Conservation (phyloP, 1,140 invertebrate species). For the Drosophila obscura region DNA sequence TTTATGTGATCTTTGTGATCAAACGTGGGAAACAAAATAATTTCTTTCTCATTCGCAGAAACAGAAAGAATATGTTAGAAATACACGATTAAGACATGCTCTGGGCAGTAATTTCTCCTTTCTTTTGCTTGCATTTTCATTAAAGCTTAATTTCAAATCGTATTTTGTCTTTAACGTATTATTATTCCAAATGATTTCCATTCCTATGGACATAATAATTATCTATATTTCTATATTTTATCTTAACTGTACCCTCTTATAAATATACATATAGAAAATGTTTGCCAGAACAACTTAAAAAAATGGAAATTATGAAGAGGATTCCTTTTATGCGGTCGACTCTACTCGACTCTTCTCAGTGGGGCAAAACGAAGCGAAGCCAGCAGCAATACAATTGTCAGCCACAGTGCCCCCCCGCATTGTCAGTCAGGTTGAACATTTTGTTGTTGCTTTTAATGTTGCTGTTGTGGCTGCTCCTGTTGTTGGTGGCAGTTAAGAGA, state of each 20-base stretch:
- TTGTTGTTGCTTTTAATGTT: constrained; percentile 18
- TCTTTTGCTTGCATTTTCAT: background rate
- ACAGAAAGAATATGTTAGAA: no score
- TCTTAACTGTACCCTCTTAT: no score
- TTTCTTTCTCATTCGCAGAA: no score
- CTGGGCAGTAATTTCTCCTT: background rate
- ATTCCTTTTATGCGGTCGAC: no score
- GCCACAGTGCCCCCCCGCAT: constrained; percentile 8
- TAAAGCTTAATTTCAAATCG: no score
- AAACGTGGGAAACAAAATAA: no score
- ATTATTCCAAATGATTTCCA: no score
- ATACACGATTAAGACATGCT: background rate
- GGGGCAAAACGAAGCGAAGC: constrained; percentile 8
- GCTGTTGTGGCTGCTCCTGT: constrained; percentile 7
- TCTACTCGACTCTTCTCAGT: constrained; percentile 5
- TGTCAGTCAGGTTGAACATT: constrained; percentile 52
- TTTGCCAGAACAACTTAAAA: background rate
- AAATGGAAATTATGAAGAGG: background rate
- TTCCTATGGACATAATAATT: no score
- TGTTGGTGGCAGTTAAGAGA: constrained; percentile 45
- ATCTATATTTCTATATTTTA: no score
- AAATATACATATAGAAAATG: background rate
- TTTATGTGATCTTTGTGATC: no score
- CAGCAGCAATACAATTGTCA: constrained; percentile 47
- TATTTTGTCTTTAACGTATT: no score